phyloP scores from a whole-genome alignment of 2,888 invertebrate species.

The Drosophila bunnanda region DNA sequence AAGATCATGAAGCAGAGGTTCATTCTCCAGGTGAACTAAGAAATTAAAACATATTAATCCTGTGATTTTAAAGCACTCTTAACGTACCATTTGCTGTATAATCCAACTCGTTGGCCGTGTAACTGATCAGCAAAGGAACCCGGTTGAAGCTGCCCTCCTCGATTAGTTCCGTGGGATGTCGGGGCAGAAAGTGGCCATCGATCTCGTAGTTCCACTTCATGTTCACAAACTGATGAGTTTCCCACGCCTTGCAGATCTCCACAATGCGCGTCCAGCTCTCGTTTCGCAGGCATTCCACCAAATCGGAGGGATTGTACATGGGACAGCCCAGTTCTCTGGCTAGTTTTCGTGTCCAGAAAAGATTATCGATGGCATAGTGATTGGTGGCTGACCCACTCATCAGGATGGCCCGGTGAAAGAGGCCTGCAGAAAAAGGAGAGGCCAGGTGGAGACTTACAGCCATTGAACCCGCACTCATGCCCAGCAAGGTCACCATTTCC shows the following conservation, averaged over 20 bases:
- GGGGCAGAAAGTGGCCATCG: slow-evolving; percentile 87
- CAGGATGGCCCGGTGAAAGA: slow-evolving; percentile 89
- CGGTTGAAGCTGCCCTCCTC: slow-evolving; percentile 85
- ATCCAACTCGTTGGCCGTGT: slow-evolving; percentile 86
- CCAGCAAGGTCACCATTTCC: slow-evolving; percentile 87
- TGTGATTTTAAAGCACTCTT: rapidly evolving
- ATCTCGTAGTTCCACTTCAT: slow-evolving; percentile 85
- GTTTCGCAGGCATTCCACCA: slow-evolving; percentile 86
- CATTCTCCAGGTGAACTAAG: slow-evolving; percentile 61
- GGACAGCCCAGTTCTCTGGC: slow-evolving; percentile 87
- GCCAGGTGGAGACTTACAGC: slow-evolving; percentile 86
- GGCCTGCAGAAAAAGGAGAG: slow-evolving; percentile 87
- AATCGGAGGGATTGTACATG: slow-evolving; percentile 85
- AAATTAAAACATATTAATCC: neutral
- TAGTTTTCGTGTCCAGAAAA: slow-evolving; percentile 86
- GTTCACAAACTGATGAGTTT: slow-evolving; percentile 65
- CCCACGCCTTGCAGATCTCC: slow-evolving; percentile 66
- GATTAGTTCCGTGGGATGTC: slow-evolving; percentile 86
- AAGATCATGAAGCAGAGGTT: slow-evolving; percentile 71
- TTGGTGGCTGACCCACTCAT: slow-evolving; percentile 88
- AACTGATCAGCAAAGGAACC: slow-evolving; percentile 88
- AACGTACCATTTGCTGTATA: slow-evolving; percentile 81
- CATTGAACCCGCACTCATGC: slow-evolving; percentile 86
- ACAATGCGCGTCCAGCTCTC: slow-evolving; percentile 70
- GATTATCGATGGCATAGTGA: slow-evolving; percentile 85